These are phyloP conservation scores for Schizaphis graminum DNA, from an alignment of 2,888 invertebrate genomes.

Conservation along the genomic window DNA sequence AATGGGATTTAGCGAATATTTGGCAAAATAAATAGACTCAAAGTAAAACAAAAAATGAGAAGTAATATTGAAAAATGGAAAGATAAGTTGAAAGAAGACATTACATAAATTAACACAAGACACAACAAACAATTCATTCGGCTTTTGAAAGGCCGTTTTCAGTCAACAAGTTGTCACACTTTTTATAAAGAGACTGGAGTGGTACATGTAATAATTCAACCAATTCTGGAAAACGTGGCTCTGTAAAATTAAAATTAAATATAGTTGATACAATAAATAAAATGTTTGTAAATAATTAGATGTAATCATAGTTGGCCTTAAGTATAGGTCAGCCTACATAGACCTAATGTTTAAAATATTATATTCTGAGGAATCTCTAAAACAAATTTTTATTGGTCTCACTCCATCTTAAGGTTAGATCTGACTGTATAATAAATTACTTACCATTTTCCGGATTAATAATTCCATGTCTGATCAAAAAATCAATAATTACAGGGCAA, in stretches of 20 bases:
- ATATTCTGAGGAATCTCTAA: no score
- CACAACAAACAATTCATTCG: constrained; percentile 32
- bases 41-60: constrained; percentile 36
- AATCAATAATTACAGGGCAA: constrained; percentile 91
- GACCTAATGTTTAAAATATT: no score
- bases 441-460: constrained; percentile 91
- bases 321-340: no score
- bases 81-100: constrained; percentile 54
- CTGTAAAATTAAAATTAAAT: constrained; percentile 74
- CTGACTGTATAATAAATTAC: not conserved
- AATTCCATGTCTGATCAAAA: constrained; percentile 90
- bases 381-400: no score
- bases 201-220: constrained; percentile 91
- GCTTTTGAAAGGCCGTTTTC: constrained; percentile 51
- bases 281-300: not conserved
- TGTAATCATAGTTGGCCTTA: not conserved
- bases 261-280: not conserved
- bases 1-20: constrained; percentile 46
- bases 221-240: constrained; percentile 85
- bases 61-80: constrained; percentile 43
- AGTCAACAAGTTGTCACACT: constrained; percentile 36
- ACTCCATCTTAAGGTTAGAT: no score
- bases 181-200: constrained; percentile 83
- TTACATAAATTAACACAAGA: constrained; percentile 19
- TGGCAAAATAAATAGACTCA: constrained; percentile 26